These are phyloP conservation scores for Actinemys pallida DNA, from an alignment of 2,113 vertebrate genomes.

Conservation along the genomic window DNA sequence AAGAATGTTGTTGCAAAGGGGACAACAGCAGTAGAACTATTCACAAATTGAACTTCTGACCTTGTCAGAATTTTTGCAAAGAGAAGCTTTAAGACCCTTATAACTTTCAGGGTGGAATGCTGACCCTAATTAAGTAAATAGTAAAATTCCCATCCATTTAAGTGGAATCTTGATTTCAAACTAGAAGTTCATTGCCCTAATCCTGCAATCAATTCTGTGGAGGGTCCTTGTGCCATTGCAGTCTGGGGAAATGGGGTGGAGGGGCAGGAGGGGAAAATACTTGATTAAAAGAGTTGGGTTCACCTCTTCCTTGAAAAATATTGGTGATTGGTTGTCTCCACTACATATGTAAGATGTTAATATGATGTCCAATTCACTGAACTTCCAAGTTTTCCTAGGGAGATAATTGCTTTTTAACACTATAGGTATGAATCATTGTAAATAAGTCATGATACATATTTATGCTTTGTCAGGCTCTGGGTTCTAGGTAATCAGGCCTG, in stretches of 20 bases:
- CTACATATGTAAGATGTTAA: not conserved
- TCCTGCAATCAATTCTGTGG: too few species aligned
- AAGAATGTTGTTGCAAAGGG: not conserved
- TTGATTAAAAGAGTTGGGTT: not conserved
- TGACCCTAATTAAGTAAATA: not conserved
- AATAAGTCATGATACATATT: conserved; percentile 45
- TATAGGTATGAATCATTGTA: conserved; percentile 9
- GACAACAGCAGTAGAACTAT: not conserved
- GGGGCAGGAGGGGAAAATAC: not conserved
- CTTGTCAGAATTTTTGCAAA: conserved; percentile 3
- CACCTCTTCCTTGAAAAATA: not conserved
- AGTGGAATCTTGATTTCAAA: not conserved
- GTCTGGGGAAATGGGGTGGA: too few species aligned
- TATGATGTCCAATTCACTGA: not conserved
- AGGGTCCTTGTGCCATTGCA: too few species aligned
- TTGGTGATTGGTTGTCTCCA: not conserved
- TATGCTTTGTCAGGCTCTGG: conserved; percentile 15
- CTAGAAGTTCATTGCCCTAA: not conserved
- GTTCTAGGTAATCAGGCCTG: too few species aligned
- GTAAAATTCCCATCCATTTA: not conserved
- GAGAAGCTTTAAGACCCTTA: conserved; percentile 3
- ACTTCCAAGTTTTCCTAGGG: conserved; percentile 28
- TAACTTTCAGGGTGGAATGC: conserved; percentile 8
- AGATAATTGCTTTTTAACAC: conserved; percentile 35
- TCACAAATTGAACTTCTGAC: not conserved